Base-by-base conservation (phyloP, 2,888 invertebrate species). In the Tinea pellionella region DNA sequence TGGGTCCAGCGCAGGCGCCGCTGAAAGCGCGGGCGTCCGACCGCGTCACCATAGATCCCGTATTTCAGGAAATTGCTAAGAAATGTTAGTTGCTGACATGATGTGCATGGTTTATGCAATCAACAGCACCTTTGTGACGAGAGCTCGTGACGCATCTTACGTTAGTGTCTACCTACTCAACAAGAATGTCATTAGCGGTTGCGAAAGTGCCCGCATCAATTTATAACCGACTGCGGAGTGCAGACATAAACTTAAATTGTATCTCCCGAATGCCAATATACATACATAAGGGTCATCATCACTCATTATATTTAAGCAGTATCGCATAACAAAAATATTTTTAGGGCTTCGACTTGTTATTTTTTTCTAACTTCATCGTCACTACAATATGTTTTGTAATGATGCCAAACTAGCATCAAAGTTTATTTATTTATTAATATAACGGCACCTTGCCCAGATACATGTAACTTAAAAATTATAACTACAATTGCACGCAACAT, bases 1-100 rank as follows among this genome's bases (percentile, higher is more conserved):
- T 90, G 91, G 91, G 88, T 84, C 83, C 88, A 88, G 79, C 83
- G 78, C 83, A 84, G 88, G 90, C 88, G 84, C 86, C 83, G 87
- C 83, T 82, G 84, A 83, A 83, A 81, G 86, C 84, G 85, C 84
- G 87, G 85, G 86, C 85, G 84, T 83, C 75, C 74, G 78, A 74
- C 79, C 82, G 73, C 86, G 86, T 87, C 86, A 86, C 80, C 73
- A 73, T 75, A 79, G 81, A 84, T 77, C 78, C 84, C 80, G 73
- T 80, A 84, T 86, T 86, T 86, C 86, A 86, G 87, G 83, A 83
- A 86, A 86, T 73, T 74, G 67, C 67, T 74, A 68, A 72, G 69
- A 51, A 69, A 69, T 68, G 67, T 67, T 67, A 59, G 47, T 66
- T 68, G 68, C 74, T 61, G 77, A 75, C 72, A 74, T 70, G 72